These are phyloP conservation scores for Agonopterix alstromeriana DNA, from an alignment of 2,888 invertebrate species.

Conservation along the genomic window DNA sequence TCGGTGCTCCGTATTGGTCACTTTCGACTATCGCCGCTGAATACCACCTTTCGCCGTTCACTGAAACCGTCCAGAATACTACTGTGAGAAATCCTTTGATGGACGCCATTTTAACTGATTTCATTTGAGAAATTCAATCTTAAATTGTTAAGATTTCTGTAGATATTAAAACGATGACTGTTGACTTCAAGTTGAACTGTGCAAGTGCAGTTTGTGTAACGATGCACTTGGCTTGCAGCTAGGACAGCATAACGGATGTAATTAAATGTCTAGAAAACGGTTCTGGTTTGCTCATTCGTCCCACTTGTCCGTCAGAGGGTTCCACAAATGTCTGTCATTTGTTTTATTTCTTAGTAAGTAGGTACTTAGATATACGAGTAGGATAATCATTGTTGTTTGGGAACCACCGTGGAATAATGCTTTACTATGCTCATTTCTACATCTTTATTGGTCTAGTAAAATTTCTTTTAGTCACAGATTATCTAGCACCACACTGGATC, in stretches of 20 bases:
- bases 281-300: slow-evolving; percentile 44
- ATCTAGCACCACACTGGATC: no score
- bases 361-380: no score
- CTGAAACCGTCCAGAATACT: slow-evolving; percentile 19
- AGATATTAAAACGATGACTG: slow-evolving; percentile 3
- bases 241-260: slow-evolving; percentile 48
- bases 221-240: slow-evolving; percentile 29
- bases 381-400: no score
- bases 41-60: slow-evolving; percentile 39
- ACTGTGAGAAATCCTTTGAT: slow-evolving; percentile 13
- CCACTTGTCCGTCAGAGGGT: slow-evolving; percentile 23
- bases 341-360: background rate
- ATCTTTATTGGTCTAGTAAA: no score
- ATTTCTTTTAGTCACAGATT: no score
- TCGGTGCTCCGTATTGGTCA: background rate
- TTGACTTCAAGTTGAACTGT: slow-evolving; percentile 19
- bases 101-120: slow-evolving; percentile 16
- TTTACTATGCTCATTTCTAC: no score
- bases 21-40: slow-evolving; percentile 29
- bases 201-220: slow-evolving; percentile 24
- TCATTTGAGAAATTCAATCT: background rate
- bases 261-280: slow-evolving; percentile 56
- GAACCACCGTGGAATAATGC: no score
- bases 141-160: background rate
- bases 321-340: slow-evolving; percentile 5